Percentiles rank a stretch among this genome's conserved stretches.
Conservation (phyloP, 1,140 invertebrate species). For the Saccostrea cuccullata region DNA sequence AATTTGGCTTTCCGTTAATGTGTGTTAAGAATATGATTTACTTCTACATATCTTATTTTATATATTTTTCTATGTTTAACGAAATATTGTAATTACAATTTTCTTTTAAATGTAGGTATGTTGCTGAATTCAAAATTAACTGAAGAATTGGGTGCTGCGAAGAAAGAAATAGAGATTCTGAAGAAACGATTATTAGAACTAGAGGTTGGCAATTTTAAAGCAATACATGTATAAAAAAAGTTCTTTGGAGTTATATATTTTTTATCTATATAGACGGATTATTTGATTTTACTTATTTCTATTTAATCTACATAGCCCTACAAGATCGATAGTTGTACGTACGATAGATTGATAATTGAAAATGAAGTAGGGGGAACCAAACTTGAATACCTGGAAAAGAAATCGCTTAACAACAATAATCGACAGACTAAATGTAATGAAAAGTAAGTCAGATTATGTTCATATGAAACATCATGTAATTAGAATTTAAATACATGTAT, state of each 20-base stretch:
- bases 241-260: not conserved
- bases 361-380: constrained; percentile 27
- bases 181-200: constrained; percentile 65
- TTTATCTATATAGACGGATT: not conserved
- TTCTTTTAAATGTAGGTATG: constrained; percentile 57
- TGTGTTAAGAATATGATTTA: no score
- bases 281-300: not conserved
- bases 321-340: not conserved
- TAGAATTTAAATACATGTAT: no score
- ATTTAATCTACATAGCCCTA: not conserved
- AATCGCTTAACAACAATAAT: constrained; percentile 22
- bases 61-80: no score
- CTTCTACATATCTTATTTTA: no score
- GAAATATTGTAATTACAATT: no score
- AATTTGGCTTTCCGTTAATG: no score
- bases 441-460: not conserved
- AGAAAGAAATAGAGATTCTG: constrained; percentile 70
- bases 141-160: constrained; percentile 66
- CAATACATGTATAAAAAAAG: not conserved
- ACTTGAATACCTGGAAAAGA: constrained; percentile 40
- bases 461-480: no score
- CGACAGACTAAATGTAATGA: constrained; percentile 29
- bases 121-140: constrained; percentile 66
- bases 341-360: constrained; percentile 24
- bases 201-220: constrained; percentile 58